Conservation (phyloP, 2,888 invertebrate species). For the Ornithoptera priamus region DNA sequence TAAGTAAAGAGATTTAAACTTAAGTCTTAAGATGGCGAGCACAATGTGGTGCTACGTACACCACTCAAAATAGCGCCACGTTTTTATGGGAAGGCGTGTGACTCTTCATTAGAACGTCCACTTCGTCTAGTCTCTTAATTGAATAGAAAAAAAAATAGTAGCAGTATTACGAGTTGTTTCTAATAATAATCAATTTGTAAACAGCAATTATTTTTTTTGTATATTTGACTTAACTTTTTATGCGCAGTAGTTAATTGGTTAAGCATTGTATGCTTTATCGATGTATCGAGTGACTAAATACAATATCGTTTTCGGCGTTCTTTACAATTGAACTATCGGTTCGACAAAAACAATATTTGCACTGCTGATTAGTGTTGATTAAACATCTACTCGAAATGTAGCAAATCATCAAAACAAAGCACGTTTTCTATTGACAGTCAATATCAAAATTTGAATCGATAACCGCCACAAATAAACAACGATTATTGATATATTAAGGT, state of each 20-base stretch:
- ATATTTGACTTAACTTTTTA: constrained; percentile 5
- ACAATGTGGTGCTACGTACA: too few species aligned
- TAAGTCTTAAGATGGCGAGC: too few species aligned
- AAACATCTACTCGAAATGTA: constrained; percentile 51
- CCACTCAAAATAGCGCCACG: too few species aligned
- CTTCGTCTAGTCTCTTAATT: too few species aligned
- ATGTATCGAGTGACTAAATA: constrained; percentile 15
- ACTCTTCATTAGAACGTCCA: too few species aligned
- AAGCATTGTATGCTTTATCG: constrained; percentile 23
- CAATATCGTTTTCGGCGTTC: constrained; percentile 15
- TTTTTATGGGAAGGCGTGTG: too few species aligned
- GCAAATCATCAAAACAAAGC: constrained; percentile 63
- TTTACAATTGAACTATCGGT: constrained; percentile 27
- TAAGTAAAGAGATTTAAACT: too few species aligned
- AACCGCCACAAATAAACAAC: constrained; percentile 34
- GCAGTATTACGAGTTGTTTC: background rate
- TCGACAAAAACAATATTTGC: constrained; percentile 51
- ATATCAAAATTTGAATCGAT: constrained; percentile 52
- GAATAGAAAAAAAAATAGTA: background rate
- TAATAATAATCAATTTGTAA: background rate
- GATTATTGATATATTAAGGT: constrained; percentile 22
- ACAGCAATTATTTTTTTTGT: background rate
- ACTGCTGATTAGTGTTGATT: constrained; percentile 54
- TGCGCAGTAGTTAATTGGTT: constrained; percentile 34
- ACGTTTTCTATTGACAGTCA: constrained; percentile 46